Evolutionary conservation across 2,888 invertebrate genomes (phyloP), one percentile per base, ranked within the genome.

Genomic region (Auanema freiburgensis): DNA sequence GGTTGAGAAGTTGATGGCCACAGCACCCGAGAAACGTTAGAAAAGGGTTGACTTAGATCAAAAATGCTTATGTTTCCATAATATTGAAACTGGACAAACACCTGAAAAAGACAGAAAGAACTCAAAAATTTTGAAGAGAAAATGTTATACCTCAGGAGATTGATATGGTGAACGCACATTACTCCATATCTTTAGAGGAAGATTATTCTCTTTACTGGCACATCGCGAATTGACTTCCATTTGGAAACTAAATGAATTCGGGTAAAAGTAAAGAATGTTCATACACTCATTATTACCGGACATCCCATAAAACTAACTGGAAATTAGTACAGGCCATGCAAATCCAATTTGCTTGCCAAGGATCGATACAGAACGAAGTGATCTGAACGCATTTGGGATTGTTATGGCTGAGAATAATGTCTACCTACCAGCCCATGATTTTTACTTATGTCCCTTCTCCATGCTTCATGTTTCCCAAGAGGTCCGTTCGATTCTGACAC

Each of bases 261-360:
- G 24, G 4, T n/a, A 52, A 21, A 21, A n/a, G 52, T 11, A n/a
- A 21, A 21, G 1, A 55, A 55, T 6, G 33, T 8, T 55, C 46
- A 14, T 16, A 4, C n/a, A 42, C 43, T n/a, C n/a, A n/a, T n/a
- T n/a, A n/a, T 5, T 21, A 80, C 67, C 80, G 59, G 41, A 80
- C 59, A 64, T 80, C 80, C 72, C 78, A 81, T 14, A 81, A 61
- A 18, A 76, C 40, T 24, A 80, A 55, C 18, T 67, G 62, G 11
- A 62, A 52, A 16, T 69, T 67, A 21, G 77, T 76, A 8, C 69
- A 65, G 23, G 74, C 78, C 24, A 81, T 51, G 0, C 74, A 66
- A 79, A 81, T 79, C 80, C 80, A 80, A 41, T 74, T 68, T 24
- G 78, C 68, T 46, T 72, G 77, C 63, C 72, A 62, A 10, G 79